Evolutionary conservation across 1,140 invertebrate genomes (phyloP).

Genomic region (Brachionus calyciflorus): DNA sequence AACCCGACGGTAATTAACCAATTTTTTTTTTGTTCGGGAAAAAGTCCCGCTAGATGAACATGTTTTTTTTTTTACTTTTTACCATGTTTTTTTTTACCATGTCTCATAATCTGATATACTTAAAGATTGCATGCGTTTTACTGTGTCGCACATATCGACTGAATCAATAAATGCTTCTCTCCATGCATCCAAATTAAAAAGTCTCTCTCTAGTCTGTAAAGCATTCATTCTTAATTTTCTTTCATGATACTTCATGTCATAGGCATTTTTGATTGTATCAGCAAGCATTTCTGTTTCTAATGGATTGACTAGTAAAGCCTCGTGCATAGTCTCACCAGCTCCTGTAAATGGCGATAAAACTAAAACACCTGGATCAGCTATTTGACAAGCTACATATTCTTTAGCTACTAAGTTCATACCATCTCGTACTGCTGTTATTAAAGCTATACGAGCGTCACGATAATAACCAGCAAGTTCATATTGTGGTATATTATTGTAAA

Average conservation of each 20-base stretch:
- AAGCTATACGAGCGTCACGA: slow-evolving; percentile 75
- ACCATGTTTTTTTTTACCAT: too few relatives aligned
- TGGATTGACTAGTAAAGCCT: slow-evolving; percentile 81
- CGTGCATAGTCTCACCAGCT: slow-evolving; percentile 66
- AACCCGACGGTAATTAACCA: too few relatives aligned
- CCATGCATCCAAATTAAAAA: slow-evolving; percentile 80
- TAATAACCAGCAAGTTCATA: slow-evolving; percentile 75
- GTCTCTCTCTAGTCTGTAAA: slow-evolving; percentile 70
- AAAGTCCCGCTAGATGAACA: too few relatives aligned
- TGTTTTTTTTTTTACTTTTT: too few relatives aligned
- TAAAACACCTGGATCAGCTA: slow-evolving; percentile 76
- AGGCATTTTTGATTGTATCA: slow-evolving; percentile 77
- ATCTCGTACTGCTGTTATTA: slow-evolving; percentile 80
- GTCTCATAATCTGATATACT: background rate
- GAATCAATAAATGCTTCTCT: slow-evolving; percentile 74
- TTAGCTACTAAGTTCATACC: slow-evolving; percentile 91
- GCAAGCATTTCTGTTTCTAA: slow-evolving; percentile 82
- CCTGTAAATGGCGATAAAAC: slow-evolving; percentile 85
- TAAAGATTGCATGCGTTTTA: background rate
- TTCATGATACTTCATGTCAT: slow-evolving; percentile 85
- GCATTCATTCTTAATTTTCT: slow-evolving; percentile 77
- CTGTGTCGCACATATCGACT: slow-evolving; percentile 48
- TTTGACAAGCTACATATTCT: slow-evolving; percentile 86
- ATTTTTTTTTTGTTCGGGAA: too few relatives aligned
- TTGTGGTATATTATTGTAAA: slow-evolving; percentile 79